Evolutionary conservation across 2,888 invertebrate species (phyloP), one percentile per base, ranked within the genome.

Genomic region (Stenodema calcarata): DNA sequence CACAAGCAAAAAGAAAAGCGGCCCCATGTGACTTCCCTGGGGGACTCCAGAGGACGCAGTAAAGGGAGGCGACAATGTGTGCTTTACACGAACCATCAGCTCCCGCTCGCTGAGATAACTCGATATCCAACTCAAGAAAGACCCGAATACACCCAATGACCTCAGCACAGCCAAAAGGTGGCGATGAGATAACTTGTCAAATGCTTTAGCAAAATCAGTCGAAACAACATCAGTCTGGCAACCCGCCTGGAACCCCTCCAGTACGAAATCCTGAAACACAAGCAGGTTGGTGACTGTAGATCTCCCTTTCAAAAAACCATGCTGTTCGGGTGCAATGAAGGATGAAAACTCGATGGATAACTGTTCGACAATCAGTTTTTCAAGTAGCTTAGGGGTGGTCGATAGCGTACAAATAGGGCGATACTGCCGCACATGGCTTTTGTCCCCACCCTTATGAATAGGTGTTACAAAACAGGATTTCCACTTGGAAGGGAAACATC

Each of bases 391-490:
- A 6, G 75, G 75, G 7, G 41, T 35, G 16, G 75, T 7, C 28
- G 75, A 75, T n/a, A 75, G 35, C 18, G 75, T 12, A n/a, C 75
- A 75, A 11, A 75, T 27, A 11, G 75, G 75, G 41, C 75, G 75
- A 28, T 75, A 75, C 12, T 75, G 18, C 35, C 14, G 11, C 7
- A 75, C 18, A 6, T 12, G 18, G 11, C 14, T 14, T 14, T n/a
- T 27, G 12, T 75, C 75, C 18, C 75, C 75, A 35, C 27, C 18
- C 35, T 75, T 75, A n/a, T n/a, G 75, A 12, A 75, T 28, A 41
- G 69, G 69, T n/a, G 81, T 81, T 9, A 81, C 50, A 50, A 54
- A 81, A n/a, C 50, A 23, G 14, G 35, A 35, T 18, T 83, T 83
- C 83, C 83, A 83, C 18, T n/a, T 12, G 7, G 6, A 6, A 14